phyloP scores from a whole-genome alignment of 2,888 invertebrate species.

The Cataglyphis livida region DNA sequence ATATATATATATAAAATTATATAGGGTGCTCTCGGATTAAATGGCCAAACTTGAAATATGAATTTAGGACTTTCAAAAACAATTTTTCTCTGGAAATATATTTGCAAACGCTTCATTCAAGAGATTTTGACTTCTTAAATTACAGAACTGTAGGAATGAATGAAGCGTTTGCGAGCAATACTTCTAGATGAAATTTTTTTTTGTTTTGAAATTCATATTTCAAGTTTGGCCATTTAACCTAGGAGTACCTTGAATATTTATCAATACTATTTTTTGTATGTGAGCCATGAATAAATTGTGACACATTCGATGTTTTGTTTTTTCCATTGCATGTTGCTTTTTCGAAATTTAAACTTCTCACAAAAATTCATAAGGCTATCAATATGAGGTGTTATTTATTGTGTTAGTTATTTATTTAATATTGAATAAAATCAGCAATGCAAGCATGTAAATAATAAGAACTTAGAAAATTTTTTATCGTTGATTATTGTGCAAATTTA shows the following conservation, averaged over 20 bases:
- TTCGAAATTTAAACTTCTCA: slow-evolving; percentile 53
- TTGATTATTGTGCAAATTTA: slow-evolving; percentile 6
- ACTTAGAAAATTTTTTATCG: slow-evolving; percentile 11
- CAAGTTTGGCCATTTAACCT: too few relatives aligned
- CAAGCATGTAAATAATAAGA: slow-evolving; percentile 52
- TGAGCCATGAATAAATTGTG: slow-evolving; percentile 6
- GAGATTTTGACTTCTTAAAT: too few relatives aligned
- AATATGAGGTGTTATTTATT: slow-evolving; percentile 62
- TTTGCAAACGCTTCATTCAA: too few relatives aligned
- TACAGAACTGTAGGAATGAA: too few relatives aligned
- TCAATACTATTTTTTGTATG: slow-evolving; percentile 64
- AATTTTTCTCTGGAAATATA: too few relatives aligned
- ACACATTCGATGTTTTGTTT: slow-evolving; percentile 77
- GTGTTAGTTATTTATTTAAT: slow-evolving; percentile 29
- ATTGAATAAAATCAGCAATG: slow-evolving; percentile 20
- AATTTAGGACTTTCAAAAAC: too few relatives aligned
- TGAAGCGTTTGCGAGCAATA: too few relatives aligned
- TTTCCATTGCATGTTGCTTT: slow-evolving; percentile 76
- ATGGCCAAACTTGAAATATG: too few relatives aligned
- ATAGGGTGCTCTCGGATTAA: too few relatives aligned
- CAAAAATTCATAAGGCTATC: slow-evolving; percentile 66
- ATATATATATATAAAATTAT: background rate
- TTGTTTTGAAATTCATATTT: too few relatives aligned
- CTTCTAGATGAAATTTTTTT: too few relatives aligned
- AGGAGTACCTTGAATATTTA: slow-evolving; percentile 23